Conservation (phyloP, 2,113 vertebrate genomes). For the Puntigrus tetrazona region DNA sequence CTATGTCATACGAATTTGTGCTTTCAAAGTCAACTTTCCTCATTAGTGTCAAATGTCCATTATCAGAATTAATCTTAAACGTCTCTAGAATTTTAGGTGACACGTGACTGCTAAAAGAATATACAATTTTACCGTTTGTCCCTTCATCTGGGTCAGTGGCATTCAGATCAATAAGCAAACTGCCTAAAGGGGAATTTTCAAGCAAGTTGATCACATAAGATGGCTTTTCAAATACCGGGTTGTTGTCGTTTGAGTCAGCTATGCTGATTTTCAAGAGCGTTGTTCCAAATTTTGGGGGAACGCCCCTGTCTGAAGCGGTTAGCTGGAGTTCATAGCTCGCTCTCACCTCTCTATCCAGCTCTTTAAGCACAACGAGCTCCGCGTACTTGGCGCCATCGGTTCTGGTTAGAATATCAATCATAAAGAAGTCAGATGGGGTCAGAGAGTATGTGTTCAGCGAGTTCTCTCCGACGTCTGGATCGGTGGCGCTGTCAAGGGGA, state of each 20-base stretch:
- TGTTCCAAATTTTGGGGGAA: slow-evolving; percentile 86
- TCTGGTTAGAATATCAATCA: slow-evolving; percentile 86
- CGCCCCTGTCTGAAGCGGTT: slow-evolving; percentile 90
- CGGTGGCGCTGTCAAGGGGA: slow-evolving; percentile 93
- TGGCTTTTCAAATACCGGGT: slow-evolving; percentile 86
- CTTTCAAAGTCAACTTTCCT: slow-evolving; percentile 90
- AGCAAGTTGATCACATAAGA: slow-evolving; percentile 86
- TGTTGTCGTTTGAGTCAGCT: slow-evolving; percentile 96
- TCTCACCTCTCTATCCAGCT: slow-evolving; percentile 88
- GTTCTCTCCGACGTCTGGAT: slow-evolving; percentile 95
- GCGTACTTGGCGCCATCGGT: slow-evolving; percentile 93
- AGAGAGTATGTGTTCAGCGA: slow-evolving; percentile 90
- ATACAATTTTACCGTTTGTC: slow-evolving; percentile 91
- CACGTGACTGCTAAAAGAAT: slow-evolving; percentile 94
- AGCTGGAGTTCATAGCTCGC: slow-evolving; percentile 90
- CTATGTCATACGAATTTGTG: slow-evolving; percentile 89
- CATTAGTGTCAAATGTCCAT: slow-evolving; percentile 86
- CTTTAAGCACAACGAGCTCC: slow-evolving; percentile 87
- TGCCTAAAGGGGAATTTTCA: slow-evolving; percentile 86
- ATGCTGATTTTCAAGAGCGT: slow-evolving; percentile 91
- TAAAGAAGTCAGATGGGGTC: slow-evolving; percentile 86
- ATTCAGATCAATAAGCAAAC: slow-evolving; percentile 90
- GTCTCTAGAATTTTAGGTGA: slow-evolving; percentile 91
- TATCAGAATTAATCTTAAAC: slow-evolving; percentile 90
- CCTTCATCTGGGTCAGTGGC: slow-evolving; percentile 96